Conservation (phyloP, 2,797 vertebrate genomes). For the Tragopan temminckii region DNA sequence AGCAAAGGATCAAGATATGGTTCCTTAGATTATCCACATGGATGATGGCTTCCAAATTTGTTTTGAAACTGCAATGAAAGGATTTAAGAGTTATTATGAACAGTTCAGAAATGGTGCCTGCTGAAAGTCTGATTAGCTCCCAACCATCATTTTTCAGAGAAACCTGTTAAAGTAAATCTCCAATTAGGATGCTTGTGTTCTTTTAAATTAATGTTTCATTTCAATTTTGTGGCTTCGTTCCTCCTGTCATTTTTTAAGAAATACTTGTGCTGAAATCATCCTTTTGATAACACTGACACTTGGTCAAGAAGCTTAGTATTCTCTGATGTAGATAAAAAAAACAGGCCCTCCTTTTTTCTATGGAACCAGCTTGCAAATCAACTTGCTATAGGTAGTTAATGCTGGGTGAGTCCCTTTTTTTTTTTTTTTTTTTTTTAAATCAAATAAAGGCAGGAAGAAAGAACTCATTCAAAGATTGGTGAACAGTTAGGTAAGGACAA, state of each 20-base stretch:
- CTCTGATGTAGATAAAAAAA: slow-evolving; percentile 66
- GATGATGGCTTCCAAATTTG: slow-evolving; percentile 47
- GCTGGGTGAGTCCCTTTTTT: not conserved
- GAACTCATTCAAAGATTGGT: not conserved
- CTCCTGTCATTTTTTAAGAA: slow-evolving; percentile 50
- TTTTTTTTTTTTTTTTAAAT: not conserved
- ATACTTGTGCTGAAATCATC: slow-evolving; percentile 37
- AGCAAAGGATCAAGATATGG: slow-evolving; percentile 19
- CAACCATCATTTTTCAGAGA: slow-evolving; percentile 45
- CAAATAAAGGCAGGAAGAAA: not conserved
- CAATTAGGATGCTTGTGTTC: slow-evolving; percentile 64
- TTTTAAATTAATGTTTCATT: slow-evolving; percentile 67
- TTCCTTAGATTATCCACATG: slow-evolving; percentile 16
- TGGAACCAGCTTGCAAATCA: slow-evolving; percentile 17
- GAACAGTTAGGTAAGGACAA: not conserved
- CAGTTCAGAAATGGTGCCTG: not conserved
- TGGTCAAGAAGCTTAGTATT: slow-evolving; percentile 55
- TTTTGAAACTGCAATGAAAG: not conserved
- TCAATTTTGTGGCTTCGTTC: slow-evolving; percentile 46
- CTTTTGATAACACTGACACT: slow-evolving; percentile 42
- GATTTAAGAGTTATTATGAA: slow-evolving; percentile 45
- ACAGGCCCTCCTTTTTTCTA: slow-evolving; percentile 23
- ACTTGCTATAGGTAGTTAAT: not conserved
- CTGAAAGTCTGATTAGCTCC: slow-evolving; percentile 26
- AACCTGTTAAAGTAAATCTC: slow-evolving; percentile 59